phyloP scores from a whole-genome alignment of 2,797 vertebrate species.

The Poliocrania exsul region DNA sequence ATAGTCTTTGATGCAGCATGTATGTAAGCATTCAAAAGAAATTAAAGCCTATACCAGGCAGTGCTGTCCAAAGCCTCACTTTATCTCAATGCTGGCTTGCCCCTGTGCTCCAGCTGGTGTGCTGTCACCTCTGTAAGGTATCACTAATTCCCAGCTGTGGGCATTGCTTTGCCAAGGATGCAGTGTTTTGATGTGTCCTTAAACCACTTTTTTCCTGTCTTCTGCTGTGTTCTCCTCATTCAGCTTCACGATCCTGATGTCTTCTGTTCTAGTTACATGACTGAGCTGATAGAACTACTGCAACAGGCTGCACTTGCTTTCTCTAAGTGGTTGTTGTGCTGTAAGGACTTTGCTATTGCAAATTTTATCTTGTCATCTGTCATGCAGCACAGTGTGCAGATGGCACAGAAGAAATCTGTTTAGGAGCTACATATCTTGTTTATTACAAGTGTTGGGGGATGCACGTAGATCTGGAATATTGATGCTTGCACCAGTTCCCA shows the following conservation, averaged over 20 bases:
- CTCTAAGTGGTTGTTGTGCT: slow-evolving; percentile 6
- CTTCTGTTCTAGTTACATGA: slow-evolving; percentile 6
- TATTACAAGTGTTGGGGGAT: background rate
- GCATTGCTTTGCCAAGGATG: background rate
- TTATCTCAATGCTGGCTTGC: background rate
- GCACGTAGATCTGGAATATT: background rate
- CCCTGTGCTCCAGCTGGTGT: background rate
- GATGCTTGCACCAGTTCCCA: background rate
- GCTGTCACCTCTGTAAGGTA: background rate
- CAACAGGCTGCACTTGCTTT: background rate
- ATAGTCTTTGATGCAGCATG: background rate
- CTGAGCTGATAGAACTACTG: background rate
- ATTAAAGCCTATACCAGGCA: background rate
- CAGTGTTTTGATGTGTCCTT: background rate
- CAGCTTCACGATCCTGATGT: background rate
- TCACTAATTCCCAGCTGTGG: background rate
- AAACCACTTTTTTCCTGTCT: background rate
- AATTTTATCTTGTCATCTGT: slow-evolving; percentile 29
- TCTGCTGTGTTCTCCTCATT: background rate
- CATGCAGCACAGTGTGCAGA: background rate
- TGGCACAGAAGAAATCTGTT: slow-evolving; percentile 10
- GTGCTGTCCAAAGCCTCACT: background rate
- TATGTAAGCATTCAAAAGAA: background rate
- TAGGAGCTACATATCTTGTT: background rate
- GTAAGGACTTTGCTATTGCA: slow-evolving; percentile 18